Base-by-base conservation (phyloP, 2,797 vertebrate genomes). In the Megalops cyprinoides region DNA sequence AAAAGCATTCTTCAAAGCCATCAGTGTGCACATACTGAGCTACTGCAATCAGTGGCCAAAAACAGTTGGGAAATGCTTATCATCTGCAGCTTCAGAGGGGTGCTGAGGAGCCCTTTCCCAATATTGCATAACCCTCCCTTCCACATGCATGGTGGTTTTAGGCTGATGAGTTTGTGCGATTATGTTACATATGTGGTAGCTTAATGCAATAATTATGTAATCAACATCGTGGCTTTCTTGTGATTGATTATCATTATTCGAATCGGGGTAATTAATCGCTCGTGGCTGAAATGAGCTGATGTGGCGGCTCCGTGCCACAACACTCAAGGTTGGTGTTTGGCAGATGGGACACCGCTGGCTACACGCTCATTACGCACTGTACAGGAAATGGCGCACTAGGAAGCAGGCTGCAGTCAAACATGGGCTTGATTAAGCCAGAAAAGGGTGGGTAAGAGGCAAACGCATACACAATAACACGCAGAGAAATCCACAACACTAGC, bases 171-270 rank as follows among this genome's bases (percentile, higher is more conserved):
- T 91, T 84, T 73, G 84, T 0, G 76, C 86, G 91, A 93, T 94
- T 93, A 88, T 86, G 90, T 93, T 92, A 91, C 92, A 92, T 89
- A 90, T 77, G 76, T 81, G 48, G 87, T 8, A 85, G 91, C 91
- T 89, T 82, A 87, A 89, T 86, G 90, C 87, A 88, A 87, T 91
- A 92, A 94, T 92, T 92, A 88, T 85, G 90, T 85, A 93, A 93
- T 94, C 92, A 93, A 88, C 85, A 86, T 86, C 80, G 48, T 73
- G 79, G 86, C 88, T 87, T 87, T 87, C 86, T 88, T 87, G 46
- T 86, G 87, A 91, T 89, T 90, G 85, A 91, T 90, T 85, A 85
- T 85, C 86, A 79, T 88, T 90, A 88, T 88, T 90, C 87, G 86
- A 89, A 89, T 85, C 65, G 83, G 84, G 79, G 84, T 87, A 79